These are phyloP conservation scores for Polydrusus cervinus DNA, from an alignment of 2,888 invertebrate species.

Conservation along the genomic window DNA sequence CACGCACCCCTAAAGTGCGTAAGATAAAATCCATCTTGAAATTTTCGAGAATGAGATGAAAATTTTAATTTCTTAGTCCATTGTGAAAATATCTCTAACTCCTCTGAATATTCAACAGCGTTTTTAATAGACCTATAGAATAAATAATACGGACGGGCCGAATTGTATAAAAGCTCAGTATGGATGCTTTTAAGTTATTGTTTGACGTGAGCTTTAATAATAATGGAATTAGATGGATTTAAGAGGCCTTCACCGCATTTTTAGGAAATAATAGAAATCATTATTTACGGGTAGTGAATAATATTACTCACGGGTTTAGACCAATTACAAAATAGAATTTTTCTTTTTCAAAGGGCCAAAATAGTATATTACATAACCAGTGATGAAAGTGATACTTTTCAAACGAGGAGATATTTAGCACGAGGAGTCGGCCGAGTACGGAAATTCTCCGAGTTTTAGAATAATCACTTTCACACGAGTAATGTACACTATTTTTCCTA, in stretches of 20 bases:
- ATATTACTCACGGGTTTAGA: too few relatives aligned
- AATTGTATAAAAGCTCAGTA: constrained; percentile 13
- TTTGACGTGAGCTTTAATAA: constrained; percentile 46
- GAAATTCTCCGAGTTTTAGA: too few relatives aligned
- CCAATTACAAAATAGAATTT: too few relatives aligned
- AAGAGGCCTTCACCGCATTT: not conserved
- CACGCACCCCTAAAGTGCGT: constrained; percentile 23
- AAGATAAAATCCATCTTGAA: constrained; percentile 5
- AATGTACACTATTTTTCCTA: too few relatives aligned
- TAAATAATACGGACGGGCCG: constrained; percentile 15
- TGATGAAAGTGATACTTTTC: too few relatives aligned
- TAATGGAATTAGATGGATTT: constrained; percentile 44
- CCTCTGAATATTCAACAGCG: constrained; percentile 18
- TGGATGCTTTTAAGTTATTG: constrained; percentile 50
- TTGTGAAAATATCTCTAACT: constrained; percentile 20
- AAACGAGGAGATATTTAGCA: too few relatives aligned
- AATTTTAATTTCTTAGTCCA: constrained; percentile 15
- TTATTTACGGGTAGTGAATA: too few relatives aligned
- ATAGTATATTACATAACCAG: too few relatives aligned
- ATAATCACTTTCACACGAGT: too few relatives aligned
- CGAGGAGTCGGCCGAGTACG: too few relatives aligned
- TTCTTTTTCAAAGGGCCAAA: too few relatives aligned
- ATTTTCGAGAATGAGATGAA: constrained; percentile 12
- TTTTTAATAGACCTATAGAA: constrained; percentile 16
- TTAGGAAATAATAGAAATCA: not conserved